Conservation (phyloP, 2,888 invertebrate species). For the Sinelater perroti region DNA sequence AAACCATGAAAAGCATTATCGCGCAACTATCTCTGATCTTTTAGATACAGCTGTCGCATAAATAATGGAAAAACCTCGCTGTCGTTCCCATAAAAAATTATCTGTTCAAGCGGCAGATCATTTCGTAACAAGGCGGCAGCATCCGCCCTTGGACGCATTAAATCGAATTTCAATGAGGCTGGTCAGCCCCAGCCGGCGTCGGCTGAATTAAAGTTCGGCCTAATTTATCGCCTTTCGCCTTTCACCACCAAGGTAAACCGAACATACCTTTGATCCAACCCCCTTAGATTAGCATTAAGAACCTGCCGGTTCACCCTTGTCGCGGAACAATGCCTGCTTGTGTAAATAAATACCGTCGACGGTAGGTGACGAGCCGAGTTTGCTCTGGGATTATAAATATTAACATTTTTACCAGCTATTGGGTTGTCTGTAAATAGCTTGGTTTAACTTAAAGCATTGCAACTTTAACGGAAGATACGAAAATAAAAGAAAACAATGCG, state of each 20-base stretch:
- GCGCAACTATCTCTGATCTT: slow-evolving; percentile 21
- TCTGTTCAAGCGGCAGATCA: no score
- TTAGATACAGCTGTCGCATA: no score
- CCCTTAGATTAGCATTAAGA: slow-evolving; percentile 40
- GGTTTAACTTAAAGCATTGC: no score
- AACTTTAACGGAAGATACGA: no score
- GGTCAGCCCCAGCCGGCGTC: slow-evolving; percentile 18
- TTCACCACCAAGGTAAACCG: slow-evolving; percentile 46
- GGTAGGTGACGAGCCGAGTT: slow-evolving; percentile 10
- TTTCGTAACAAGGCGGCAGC: no score
- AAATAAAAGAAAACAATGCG: no score
- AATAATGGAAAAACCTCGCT: no score
- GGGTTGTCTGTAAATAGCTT: no score
- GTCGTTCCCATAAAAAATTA: no score
- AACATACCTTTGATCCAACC: slow-evolving; percentile 44
- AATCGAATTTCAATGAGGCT: slow-evolving; percentile 4
- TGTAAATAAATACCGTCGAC: slow-evolving; percentile 34
- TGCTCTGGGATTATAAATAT: neutral
- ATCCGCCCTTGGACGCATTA: no score
- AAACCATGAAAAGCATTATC: slow-evolving; percentile 27
- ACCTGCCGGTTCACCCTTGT: slow-evolving; percentile 33
- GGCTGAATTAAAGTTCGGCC: slow-evolving; percentile 27
- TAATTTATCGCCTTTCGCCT: slow-evolving; percentile 43
- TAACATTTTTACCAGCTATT: neutral
- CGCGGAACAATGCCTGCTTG: slow-evolving; percentile 19